A percentile compares a stretch with the other conserved stretches of the same genome.
phyloP scores from a whole-genome alignment of 2,888 invertebrate species.

The Caenorhabditis panamensis region DNA sequence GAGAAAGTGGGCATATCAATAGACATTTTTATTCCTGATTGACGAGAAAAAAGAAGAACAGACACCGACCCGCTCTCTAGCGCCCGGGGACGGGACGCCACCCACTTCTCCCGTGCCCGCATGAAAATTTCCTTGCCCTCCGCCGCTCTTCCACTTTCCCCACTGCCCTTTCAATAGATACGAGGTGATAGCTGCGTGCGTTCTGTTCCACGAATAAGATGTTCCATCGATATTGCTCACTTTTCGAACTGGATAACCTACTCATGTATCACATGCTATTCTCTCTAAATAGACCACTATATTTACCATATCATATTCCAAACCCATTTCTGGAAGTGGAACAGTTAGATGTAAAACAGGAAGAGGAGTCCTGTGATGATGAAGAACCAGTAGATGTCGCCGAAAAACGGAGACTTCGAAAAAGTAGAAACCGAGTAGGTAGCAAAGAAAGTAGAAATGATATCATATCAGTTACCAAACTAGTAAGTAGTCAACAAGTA shows the following conservation, averaged over 20 bases:
- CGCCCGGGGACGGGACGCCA: conserved; percentile 34
- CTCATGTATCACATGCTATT: conserved; percentile 40
- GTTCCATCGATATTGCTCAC: conserved; percentile 9
- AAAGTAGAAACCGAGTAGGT: conserved; percentile 28
- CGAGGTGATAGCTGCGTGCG: conserved; percentile 13
- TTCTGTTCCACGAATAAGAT: conserved; percentile 14
- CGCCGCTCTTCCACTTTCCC: conserved; percentile 19
- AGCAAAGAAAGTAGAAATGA: conserved; percentile 1
- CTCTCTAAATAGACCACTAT: conserved; percentile 5
- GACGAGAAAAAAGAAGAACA: conserved; percentile 29
- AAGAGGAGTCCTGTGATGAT: neutral
- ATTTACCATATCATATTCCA: neutral
- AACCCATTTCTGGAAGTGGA: neutral
- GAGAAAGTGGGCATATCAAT: conserved; percentile 35
- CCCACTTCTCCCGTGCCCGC: conserved; percentile 58
- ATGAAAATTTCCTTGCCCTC: conserved; percentile 33
- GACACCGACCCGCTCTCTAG: conserved; percentile 25
- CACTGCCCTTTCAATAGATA: conserved; percentile 41
- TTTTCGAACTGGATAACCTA: conserved; percentile 18
- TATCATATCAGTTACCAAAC: neutral
- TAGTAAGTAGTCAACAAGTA: neutral
- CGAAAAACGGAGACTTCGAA: conserved; percentile 18
- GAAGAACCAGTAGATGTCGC: conserved; percentile 3
- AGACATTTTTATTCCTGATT: conserved; percentile 25
- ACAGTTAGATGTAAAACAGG: neutral